Percentiles rank a stretch among this genome's conserved stretches.
These are phyloP conservation scores for Oxytorus armatus DNA, from an alignment of 2,888 invertebrate species.

Conservation along the genomic window DNA sequence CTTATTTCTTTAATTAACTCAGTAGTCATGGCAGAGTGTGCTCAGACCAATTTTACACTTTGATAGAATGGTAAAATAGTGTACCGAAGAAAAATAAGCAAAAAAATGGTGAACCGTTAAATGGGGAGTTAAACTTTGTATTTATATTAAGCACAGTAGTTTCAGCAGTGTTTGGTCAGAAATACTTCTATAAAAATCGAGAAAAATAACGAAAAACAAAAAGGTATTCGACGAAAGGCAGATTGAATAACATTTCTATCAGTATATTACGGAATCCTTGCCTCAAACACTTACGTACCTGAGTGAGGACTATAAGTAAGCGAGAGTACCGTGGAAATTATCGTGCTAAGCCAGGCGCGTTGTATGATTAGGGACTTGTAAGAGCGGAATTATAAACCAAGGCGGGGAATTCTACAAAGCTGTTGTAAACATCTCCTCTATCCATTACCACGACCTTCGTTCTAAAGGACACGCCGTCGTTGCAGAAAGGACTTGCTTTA, in stretches of 20 bases:
- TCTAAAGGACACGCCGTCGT: no score
- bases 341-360: conserved; percentile 4
- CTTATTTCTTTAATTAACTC: no score
- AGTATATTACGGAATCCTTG: neutral
- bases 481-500: conserved; percentile 13
- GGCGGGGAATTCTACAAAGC: conserved; percentile 12
- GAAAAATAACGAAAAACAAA: neutral
- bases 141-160: neutral
- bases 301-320: conserved; percentile 2
- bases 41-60: no score
- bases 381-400: conserved; percentile 19
- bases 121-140: conserved; percentile 6
- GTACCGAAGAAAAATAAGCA: conserved; percentile 2
- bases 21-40: no score
- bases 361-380: conserved; percentile 21
- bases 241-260: neutral
- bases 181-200: neutral
- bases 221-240: neutral
- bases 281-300: conserved; percentile 3
- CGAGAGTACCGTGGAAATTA: conserved; percentile 8
- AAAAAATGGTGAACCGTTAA: neutral
- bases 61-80: no score
- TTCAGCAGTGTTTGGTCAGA: neutral
- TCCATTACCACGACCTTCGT: no score
- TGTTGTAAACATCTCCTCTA: conserved; percentile 18